Evolutionary conservation across 2,888 invertebrate species (phyloP).

Genomic region (Drosophila koepferae): DNA sequence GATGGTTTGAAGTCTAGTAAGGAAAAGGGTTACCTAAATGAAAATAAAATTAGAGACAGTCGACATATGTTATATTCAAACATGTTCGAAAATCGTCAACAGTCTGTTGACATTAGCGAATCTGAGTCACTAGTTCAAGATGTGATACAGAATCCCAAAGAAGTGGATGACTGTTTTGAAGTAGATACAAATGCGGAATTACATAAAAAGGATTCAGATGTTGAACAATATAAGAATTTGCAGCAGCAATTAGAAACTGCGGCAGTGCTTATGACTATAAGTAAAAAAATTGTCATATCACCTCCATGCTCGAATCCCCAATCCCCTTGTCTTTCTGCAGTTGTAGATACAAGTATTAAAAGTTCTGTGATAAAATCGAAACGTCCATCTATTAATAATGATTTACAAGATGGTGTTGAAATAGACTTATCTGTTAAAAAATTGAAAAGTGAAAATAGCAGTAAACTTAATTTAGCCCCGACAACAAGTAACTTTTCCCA

Average conservation of each 20-base stretch:
- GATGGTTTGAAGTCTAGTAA: slow-evolving; percentile 36
- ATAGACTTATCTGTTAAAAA: slow-evolving; percentile 79
- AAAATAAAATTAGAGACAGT: slow-evolving; percentile 38
- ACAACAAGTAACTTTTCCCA: slow-evolving; percentile 55
- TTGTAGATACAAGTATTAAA: slow-evolving; percentile 84
- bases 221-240: slow-evolving; percentile 76
- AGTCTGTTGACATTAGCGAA: slow-evolving; percentile 31
- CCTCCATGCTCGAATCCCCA: slow-evolving; percentile 85
- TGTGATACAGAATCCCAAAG: slow-evolving; percentile 26
- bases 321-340: slow-evolving; percentile 80
- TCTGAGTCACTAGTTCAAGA: slow-evolving; percentile 37
- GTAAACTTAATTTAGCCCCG: slow-evolving; percentile 52
- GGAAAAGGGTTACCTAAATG: slow-evolving; percentile 37
- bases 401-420: slow-evolving; percentile 70
- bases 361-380: slow-evolving; percentile 85
- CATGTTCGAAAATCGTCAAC: slow-evolving; percentile 39
- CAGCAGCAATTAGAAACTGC: slow-evolving; percentile 85
- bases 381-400: slow-evolving; percentile 80
- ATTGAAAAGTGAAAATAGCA: slow-evolving; percentile 62
- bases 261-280: slow-evolving; percentile 85
- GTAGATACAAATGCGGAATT: slow-evolving; percentile 34
- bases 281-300: slow-evolving; percentile 85
- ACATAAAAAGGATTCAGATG: slow-evolving; percentile 50
- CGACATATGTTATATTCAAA: slow-evolving; percentile 49
- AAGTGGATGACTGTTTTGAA: slow-evolving; percentile 35